phyloP scores from a whole-genome alignment of 53 echinoderm and acorn worm genomes.

The Paracentrotus lividus region DNA sequence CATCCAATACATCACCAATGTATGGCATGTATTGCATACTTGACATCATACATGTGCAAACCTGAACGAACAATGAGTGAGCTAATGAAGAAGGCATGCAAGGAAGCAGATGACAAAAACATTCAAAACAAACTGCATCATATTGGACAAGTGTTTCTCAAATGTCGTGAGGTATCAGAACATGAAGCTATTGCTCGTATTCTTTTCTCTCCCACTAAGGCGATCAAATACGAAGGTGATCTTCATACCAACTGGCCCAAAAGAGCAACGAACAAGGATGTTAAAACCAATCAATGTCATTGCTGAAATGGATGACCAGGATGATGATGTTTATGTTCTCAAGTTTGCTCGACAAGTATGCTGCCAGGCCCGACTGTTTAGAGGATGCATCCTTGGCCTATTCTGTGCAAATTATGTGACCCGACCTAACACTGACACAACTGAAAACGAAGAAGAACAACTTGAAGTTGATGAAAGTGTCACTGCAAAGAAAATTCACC shows the following conservation, averaged over 20 bases:
- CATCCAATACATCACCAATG: conserved; percentile 10
- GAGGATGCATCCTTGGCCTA: not conserved
- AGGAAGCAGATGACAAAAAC: conserved; percentile 29
- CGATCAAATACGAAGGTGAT: conserved; percentile 4
- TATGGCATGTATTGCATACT: conserved; percentile 36
- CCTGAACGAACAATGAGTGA: conserved; percentile 31
- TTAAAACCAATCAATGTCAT: too few relatives aligned
- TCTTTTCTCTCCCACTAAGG: conserved; percentile 23
- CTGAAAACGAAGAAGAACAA: conserved; percentile 23
- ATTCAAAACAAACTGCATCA: conserved; percentile 32
- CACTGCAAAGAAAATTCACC: conserved; percentile 9
- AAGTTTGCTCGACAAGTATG: not conserved
- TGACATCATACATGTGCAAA: conserved; percentile 16
- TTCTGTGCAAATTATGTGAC: conserved; percentile 14
- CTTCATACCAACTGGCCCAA: conserved; percentile 33
- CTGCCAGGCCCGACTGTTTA: conserved; percentile 13
- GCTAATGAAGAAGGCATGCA: conserved; percentile 22
- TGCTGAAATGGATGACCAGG: too few relatives aligned
- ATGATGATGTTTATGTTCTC: too few relatives aligned
- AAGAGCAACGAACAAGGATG: not conserved
- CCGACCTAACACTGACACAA: conserved; percentile 11
- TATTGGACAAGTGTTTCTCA: conserved; percentile 8
- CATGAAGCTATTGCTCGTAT: conserved; percentile 25
- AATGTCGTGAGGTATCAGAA: conserved; percentile 25
- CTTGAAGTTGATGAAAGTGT: conserved; percentile 31